Evolutionary conservation across 2,113 vertebrate species (phyloP), one percentile per base, ranked within the genome.

Genomic region (Pollimyrus isidori): DNA sequence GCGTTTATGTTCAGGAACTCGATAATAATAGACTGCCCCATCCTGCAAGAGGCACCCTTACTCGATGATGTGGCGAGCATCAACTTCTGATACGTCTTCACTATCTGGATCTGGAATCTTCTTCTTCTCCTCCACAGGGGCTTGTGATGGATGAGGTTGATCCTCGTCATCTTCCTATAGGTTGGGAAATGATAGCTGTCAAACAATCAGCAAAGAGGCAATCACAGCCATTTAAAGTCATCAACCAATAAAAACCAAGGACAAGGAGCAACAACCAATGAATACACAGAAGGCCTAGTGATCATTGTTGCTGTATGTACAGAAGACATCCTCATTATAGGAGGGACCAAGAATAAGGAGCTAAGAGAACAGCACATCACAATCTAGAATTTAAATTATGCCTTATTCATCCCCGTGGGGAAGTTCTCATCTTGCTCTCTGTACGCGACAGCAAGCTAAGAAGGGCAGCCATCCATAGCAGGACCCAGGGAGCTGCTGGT

Each of bases 51-150:
- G 52, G 56, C 15, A n/a, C 17, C 91, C 97, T 96, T 95, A 99
- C 98, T 98, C 98, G 0, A 99, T 99, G 89, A 99, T 99, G 94
- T 98, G 96, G 19, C 90, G 93, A 0, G 95, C 98, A 0, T 98
- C 98, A 90, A 97, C 96, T 90, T 99, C 98, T 0, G 96, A 97
- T 3, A 98, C 98, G 0, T 99, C 98, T 0, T 98, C 98, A 0
- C 95, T 97, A 94, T 99, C 98, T 0, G 98, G 98, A 49, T 99
- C 96, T 0, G 97, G 96, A 35, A 99, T 99, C 91, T 98, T 98
- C 91, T 98, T 99, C 93, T 97, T 98, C 89, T 99, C 98, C 49
- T 97, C 97, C 52, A 96, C 91, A 0, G 93, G 93, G 90, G 92
- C 0, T 88, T 91, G 88, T 21, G 93, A 91, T 0, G 95, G 92